These are phyloP conservation scores for Sardinella longiceps DNA, from an alignment of 2,797 vertebrate genomes.

Conservation along the genomic window DNA sequence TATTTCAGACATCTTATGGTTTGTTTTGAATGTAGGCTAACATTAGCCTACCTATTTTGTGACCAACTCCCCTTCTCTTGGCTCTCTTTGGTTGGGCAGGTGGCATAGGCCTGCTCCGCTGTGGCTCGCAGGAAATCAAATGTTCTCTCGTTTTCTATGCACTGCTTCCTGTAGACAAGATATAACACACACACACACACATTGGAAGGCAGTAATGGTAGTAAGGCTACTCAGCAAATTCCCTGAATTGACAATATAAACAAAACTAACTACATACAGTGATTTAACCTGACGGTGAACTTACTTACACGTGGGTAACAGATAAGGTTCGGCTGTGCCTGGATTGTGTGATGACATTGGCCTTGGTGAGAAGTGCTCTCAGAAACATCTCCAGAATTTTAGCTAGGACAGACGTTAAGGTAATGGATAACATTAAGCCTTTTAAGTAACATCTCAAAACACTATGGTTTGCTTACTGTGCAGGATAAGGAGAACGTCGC, in stretches of 20 bases:
- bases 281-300: conserved; percentile 38
- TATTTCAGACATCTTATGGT: too few relatives aligned
- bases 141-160: conserved; percentile 74
- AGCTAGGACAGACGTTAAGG: conserved; percentile 56
- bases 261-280: neutral
- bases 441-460: neutral
- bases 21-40: too few relatives aligned
- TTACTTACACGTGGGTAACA: conserved; percentile 75
- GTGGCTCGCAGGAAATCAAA: conserved; percentile 76
- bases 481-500: conserved; percentile 50
- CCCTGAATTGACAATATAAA: too few relatives aligned
- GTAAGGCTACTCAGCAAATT: neutral
- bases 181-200: neutral
- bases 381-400: conserved; percentile 77
- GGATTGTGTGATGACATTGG: conserved; percentile 70
- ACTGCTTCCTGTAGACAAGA: conserved; percentile 70
- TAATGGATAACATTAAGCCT: too few relatives aligned
- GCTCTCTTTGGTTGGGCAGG: conserved; percentile 58
- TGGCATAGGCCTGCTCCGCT: conserved; percentile 57
- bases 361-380: conserved; percentile 70
- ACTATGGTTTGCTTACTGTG: neutral
- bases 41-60: conserved; percentile 63
- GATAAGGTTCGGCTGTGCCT: conserved; percentile 70
- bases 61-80: conserved; percentile 64
- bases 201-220: neutral